These are phyloP conservation scores for Tenodera sinensis DNA, from an alignment of 2,888 invertebrate genomes.

Conservation along the genomic window DNA sequence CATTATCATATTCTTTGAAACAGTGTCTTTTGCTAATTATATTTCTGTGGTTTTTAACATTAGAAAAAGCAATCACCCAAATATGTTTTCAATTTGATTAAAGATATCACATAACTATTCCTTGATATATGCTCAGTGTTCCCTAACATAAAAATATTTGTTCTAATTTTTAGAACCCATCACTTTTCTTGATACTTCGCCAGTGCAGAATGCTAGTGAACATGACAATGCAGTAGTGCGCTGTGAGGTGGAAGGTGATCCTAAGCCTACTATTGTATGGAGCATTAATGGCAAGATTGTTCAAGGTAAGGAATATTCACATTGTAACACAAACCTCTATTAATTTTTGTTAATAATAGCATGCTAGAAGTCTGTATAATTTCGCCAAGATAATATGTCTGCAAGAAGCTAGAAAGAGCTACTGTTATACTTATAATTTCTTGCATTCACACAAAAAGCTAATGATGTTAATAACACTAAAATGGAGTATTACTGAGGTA, in stretches of 20 bases:
- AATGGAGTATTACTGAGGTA: no score
- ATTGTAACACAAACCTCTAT: neutral
- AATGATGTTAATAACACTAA: no score
- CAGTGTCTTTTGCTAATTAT: no score
- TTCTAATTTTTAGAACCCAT: constrained; percentile 49
- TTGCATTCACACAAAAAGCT: no score
- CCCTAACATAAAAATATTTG: neutral
- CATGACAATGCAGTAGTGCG: constrained; percentile 45
- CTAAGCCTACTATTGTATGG: constrained; percentile 43
- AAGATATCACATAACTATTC: no score
- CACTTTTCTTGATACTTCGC: constrained; percentile 53
- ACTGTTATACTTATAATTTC: no score
- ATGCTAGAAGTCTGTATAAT: neutral
- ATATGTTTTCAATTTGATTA: no score
- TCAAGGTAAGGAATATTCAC: neutral
- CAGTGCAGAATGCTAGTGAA: constrained; percentile 51
- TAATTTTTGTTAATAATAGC: neutral
- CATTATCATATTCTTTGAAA: no score
- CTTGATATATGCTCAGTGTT: neutral
- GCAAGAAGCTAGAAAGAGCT: no score
- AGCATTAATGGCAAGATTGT: constrained; percentile 43
- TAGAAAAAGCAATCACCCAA: no score
- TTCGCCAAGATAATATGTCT: neutral
- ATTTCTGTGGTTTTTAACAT: no score
- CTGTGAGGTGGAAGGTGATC: constrained; percentile 44